These are phyloP conservation scores for pig (Sus scrofa) DNA, from an alignment of 2,113 vertebrate species.

Conservation along the genomic window T2T-Sscrofa CM000812.6:253230501-253231000, in stretches of 20 bases:
- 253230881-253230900: not conserved
- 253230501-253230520: not conserved
- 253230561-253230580: not conserved
- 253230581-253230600: conserved; percentile 6
- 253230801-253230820: conserved; percentile 43
- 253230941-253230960: conserved; percentile 20
- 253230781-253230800: not conserved
- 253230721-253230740: not conserved
- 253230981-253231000: not conserved
- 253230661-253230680: not conserved
- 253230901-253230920: conserved; percentile 45
- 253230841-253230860: not conserved
- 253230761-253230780: not conserved
- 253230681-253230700: not conserved
- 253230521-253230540: not conserved
- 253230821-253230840: conserved; percentile 31
- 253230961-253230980: not conserved
- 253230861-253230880: not conserved
- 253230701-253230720: not conserved
- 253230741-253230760: not conserved
- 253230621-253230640: not conserved
- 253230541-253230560: conserved; percentile 30
- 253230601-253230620: not conserved
- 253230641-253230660: conserved; percentile 29
- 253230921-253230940: conserved; percentile 31